Evolutionary conservation across 1,140 invertebrate species (phyloP), one percentile per base, ranked within the genome.

Genomic region (Potamilus streckersoni): DNA sequence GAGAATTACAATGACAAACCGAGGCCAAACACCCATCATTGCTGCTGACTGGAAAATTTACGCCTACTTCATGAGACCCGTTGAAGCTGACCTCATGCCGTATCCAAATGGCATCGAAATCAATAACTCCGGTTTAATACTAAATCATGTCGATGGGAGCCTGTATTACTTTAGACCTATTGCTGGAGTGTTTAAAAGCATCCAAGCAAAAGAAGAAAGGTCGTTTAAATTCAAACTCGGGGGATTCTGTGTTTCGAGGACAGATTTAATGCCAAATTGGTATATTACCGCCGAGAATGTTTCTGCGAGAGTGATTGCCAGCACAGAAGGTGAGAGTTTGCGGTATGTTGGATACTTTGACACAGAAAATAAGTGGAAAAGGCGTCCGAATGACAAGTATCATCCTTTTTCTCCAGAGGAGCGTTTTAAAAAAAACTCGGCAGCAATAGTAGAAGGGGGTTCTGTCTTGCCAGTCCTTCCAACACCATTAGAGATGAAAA

Each of bases 251-350:
- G 55, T 76, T 16, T 55, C 74, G n/a, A 16, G 69, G 23, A 70
- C 74, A 1, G 74, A 76, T 38, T 71, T 55, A 2, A 65, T 76
- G 38, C 74, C 74, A 31, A 58, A 65, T n/a, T 76, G 74, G 74
- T 76, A 71, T 57, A 69, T 76, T 1, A 67, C 62, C 56, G 38
- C 69, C n/a, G n/a, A 63, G 2, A 23, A 23, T 38, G 12, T 70
- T 49, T 49, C 49, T 19, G 69, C 74, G 15, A 71, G 60, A 55
- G 49, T 71, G 8, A 17, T 76, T 6, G 63, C 56, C 2, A 76
- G 68, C 20, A 76, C 74, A 14, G 64, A 71, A 59, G 69, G 66
- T n/a, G 74, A 76, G 55, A n/a, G 55, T 6, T 62, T 76, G 15
- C 20, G 20, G 2, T 76, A 59, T 71, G 69, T 76, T 13, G 66